Evolutionary conservation across 2,888 invertebrate genomes (phyloP), one percentile per base, ranked within the genome.

Genomic region (Cacoxenus indagator): DNA sequence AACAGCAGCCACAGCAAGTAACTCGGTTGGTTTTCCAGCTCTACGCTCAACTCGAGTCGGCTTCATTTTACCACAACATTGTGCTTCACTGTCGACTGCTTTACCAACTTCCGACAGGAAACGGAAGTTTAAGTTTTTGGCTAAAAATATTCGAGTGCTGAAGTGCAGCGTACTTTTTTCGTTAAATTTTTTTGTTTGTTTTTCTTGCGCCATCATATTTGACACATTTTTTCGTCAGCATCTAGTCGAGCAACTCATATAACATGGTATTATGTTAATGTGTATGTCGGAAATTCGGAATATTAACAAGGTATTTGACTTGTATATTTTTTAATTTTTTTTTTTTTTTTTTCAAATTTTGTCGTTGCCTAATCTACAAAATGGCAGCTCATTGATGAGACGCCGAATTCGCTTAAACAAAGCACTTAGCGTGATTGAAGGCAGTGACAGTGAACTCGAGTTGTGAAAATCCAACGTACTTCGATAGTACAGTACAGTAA

Each of bases 51-150:
- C n/a, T n/a, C n/a, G n/a, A n/a, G n/a, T n/a, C n/a, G n/a, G 37
- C n/a, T 62, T 24, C 24, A 26, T n/a, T 8, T n/a, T n/a, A n/a
- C 57, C n/a, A 57, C 29, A 29, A 57, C 82, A 75, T 73, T 72
- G 68, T 71, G 75, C 80, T 83, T 82, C 80, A 81, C 80, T 83
- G 80, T 80, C 78, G 83, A 80, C 83, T 83, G 81, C 83, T 83
- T 82, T 82, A 76, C 82, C 76, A 72, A 76, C 83, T 82, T 81
- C 81, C 81, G 82, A 67, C 77, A 75, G 78, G 81, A 83, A 83
- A 67, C 83, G 83, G 83, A 81, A 81, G 83, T 83, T 81, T 82
- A 81, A 81, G 82, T 83, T 62, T 83, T 81, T 83, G 78, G 17
- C 51, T 78, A 75, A 74, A 82, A 77, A 80, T 78, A 82, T 67